These are phyloP conservation scores for Adrianichthys oophorus DNA, from an alignment of 2,797 vertebrate genomes.

Conservation along the genomic window DNA sequence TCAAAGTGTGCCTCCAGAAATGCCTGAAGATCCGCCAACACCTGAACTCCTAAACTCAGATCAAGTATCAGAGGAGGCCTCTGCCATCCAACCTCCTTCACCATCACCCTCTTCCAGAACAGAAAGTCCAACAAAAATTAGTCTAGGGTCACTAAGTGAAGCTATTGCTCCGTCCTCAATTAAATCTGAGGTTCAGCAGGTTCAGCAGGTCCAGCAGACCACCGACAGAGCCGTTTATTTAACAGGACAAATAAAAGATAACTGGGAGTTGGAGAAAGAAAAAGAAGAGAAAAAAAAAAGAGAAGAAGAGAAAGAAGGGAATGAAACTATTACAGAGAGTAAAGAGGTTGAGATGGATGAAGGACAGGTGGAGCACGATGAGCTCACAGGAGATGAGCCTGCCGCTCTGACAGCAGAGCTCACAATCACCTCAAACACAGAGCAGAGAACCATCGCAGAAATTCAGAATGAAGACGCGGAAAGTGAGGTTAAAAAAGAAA, in stretches of 20 bases:
- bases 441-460: constrained; percentile 1
- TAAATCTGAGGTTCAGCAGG: constrained; percentile 4
- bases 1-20: constrained; percentile 3
- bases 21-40: neutral
- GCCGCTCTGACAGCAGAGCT: constrained; percentile 38
- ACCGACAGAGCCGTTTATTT: constrained; percentile 63
- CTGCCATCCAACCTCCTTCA: constrained; percentile 2
- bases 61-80: constrained; percentile 7
- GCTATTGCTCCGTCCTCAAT: constrained; percentile 18
- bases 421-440: neutral
- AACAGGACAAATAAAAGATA: constrained; percentile 41
- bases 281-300: constrained; percentile 19
- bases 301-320: constrained; percentile 3
- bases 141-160: constrained; percentile 39
- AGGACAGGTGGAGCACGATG: neutral
- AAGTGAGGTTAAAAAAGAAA: neutral
- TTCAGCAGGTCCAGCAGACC: constrained; percentile 8
- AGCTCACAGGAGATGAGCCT: neutral
- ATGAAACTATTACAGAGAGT: neutral
- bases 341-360: constrained; percentile 3
- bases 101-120: neutral
- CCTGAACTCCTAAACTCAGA: constrained; percentile 12
- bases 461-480: neutral
- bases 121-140: constrained; percentile 29
- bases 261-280: constrained; percentile 41